phyloP scores from a whole-genome alignment of 2,113 vertebrate species.

The Poeciliopsis prolifica region DNA sequence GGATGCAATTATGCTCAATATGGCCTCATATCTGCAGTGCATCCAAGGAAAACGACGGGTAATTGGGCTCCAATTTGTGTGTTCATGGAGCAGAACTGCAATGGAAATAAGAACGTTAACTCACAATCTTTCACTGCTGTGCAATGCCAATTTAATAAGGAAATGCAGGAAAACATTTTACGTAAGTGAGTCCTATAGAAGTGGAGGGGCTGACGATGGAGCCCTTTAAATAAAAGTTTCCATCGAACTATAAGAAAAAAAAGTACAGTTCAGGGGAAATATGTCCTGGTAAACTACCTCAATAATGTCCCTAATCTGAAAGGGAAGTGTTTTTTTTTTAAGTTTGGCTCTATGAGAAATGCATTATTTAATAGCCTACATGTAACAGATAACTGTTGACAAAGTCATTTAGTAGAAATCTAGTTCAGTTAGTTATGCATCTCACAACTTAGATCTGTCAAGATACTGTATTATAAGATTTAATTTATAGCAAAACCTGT shows the following conservation, averaged over 20 bases:
- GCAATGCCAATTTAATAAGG: conserved; percentile 57
- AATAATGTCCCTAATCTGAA: conserved; percentile 2
- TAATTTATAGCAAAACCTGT: background rate
- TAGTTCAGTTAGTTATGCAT: no score
- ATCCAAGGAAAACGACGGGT: conserved; percentile 73
- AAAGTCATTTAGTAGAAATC: background rate
- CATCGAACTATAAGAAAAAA: background rate
- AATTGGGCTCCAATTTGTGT: conserved; percentile 79
- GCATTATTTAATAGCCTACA: background rate
- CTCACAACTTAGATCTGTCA: background rate
- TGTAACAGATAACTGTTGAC: background rate
- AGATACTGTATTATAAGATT: background rate
- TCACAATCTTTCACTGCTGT: conserved; percentile 56
- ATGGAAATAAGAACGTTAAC: conserved; percentile 68
- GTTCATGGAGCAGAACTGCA: conserved; percentile 73
- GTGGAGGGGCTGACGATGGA: background rate
- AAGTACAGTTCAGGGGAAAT: background rate
- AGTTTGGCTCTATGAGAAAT: background rate
- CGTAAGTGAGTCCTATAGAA: background rate
- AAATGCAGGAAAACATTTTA: conserved; percentile 27
- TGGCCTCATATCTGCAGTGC: conserved; percentile 69
- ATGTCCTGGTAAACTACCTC: background rate
- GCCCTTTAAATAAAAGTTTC: background rate
- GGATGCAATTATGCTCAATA: conserved; percentile 73
- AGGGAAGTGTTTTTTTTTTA: background rate